These are phyloP conservation scores for Catajapyx aquilonaris DNA, from an alignment of 1,140 invertebrate species.

Conservation along the genomic window DNA sequence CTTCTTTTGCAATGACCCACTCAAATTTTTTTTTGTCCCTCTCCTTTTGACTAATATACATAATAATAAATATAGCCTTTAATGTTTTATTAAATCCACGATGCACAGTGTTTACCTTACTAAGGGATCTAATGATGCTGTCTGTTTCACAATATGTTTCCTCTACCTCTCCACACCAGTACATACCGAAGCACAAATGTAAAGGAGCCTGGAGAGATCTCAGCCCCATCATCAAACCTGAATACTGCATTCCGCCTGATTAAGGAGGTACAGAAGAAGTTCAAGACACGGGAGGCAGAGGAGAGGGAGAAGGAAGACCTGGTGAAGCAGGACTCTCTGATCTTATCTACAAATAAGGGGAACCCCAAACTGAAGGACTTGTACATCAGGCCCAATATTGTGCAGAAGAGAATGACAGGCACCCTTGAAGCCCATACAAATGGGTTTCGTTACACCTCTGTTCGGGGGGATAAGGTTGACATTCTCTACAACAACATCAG, in stretches of 20 bases:
- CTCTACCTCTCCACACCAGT: too few species aligned
- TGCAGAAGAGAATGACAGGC: constrained; percentile 90
- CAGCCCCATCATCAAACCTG: constrained; percentile 83
- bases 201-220: constrained; percentile 92
- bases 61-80: too few species aligned
- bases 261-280: constrained; percentile 98
- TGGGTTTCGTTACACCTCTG: constrained; percentile 94
- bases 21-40: too few species aligned
- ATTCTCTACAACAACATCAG: constrained; percentile 99
- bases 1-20: too few species aligned
- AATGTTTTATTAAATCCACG: too few species aligned
- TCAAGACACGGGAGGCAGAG: constrained; percentile 93
- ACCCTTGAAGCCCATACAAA: constrained; percentile 88
- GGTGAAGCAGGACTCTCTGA: constrained; percentile 95
- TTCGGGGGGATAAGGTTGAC: constrained; percentile 96
- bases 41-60: too few species aligned
- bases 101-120: too few species aligned
- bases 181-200: constrained; percentile 96
- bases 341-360: constrained; percentile 85
- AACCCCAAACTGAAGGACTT: constrained; percentile 98
- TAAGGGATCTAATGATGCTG: too few species aligned
- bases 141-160: too few species aligned
- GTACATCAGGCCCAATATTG: constrained; percentile 95
- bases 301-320: constrained; percentile 96
- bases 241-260: constrained; percentile 93